Base-by-base conservation (phyloP, 2,888 invertebrate species). In the Athrips mouffetella region DNA sequence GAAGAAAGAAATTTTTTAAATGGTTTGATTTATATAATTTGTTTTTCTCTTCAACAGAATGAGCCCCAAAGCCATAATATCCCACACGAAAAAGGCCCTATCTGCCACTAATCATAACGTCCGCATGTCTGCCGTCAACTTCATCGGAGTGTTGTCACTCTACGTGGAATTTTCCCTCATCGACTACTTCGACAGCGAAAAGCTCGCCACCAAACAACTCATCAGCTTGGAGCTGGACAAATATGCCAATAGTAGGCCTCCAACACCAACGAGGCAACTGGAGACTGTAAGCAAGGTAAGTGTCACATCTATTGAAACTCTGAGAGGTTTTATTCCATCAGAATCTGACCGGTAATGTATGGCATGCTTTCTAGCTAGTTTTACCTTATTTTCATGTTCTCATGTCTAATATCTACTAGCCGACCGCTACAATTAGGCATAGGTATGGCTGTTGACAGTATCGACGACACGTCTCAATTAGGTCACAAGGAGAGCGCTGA, bases 201-300 rank as follows among this genome's bases (percentile, higher is more conserved):
- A 97, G 67, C 91, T 96, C 0, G 93, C 94, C 0, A 83, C 97
- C 0, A 91, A 93, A 40, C 95, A 96, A 60, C 94, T 95, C 72
- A 96, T 98, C 51, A 94, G 95, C 71, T 89, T 93, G 15, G 97
- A 97, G 73, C 91, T 96, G 63, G 96, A 96, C 51, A 97, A 96
- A 74, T 90, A 93, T 60, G 90, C 91, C 2, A 95, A 94, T 18
- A 91, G 93, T 61, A 91, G 91, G 50, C 93, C 96, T 0, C 95
- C 96, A 0, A 89, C 91, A n/a, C 94, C 96, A 0, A 91, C 90
- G 0, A 84, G 94, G 60, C 94, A 94, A 49, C 56, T 89, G 13
- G 80, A 78, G 4, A 73, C 71, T 56, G 87, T 89, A 35, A 79
- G 71, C 52, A 86, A 86, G 82, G 86, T 86, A 57, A 62, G 56